These are phyloP conservation scores for Poeciliopsis turneri DNA, from an alignment of 2,797 vertebrate species.

Conservation along the genomic window DNA sequence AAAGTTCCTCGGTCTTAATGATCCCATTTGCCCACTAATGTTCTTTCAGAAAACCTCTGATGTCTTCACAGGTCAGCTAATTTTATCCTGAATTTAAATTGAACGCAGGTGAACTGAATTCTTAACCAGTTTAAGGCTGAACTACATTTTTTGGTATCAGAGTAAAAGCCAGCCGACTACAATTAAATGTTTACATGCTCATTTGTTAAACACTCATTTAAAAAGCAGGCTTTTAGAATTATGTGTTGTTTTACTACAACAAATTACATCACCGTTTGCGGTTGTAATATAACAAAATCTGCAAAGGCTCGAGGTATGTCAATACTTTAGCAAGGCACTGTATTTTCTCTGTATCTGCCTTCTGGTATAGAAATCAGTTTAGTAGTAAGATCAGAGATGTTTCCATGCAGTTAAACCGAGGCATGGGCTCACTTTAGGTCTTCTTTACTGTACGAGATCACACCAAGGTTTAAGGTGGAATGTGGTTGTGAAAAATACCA, in stretches of 20 bases:
- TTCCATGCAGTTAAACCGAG: conserved; percentile 77
- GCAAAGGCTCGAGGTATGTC: background rate
- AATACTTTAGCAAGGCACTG: background rate
- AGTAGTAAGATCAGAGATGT: conserved; percentile 21
- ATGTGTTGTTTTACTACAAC: background rate
- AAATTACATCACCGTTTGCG: background rate
- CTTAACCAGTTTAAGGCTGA: background rate
- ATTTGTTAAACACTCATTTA: background rate
- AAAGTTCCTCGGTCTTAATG: background rate
- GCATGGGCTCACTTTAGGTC: conserved; percentile 39
- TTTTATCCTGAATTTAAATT: background rate
- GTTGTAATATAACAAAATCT: background rate
- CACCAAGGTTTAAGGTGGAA: conserved; percentile 73
- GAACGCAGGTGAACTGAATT: background rate
- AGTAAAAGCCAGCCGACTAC: background rate
- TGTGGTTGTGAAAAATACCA: conserved; percentile 69
- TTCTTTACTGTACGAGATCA: conserved; percentile 13
- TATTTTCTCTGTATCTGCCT: conserved; percentile 46
- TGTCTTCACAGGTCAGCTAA: background rate
- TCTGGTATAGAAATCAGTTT: conserved; percentile 10
- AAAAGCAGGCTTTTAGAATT: background rate
- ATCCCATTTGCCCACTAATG: background rate
- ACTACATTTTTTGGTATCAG: background rate
- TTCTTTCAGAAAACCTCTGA: background rate
- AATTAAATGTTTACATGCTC: background rate